Percentiles rank a stretch among this genome's conserved stretches.
These are phyloP conservation scores for Barbus barbus DNA, from an alignment of 2,113 vertebrate species.

Conservation along the genomic window DNA sequence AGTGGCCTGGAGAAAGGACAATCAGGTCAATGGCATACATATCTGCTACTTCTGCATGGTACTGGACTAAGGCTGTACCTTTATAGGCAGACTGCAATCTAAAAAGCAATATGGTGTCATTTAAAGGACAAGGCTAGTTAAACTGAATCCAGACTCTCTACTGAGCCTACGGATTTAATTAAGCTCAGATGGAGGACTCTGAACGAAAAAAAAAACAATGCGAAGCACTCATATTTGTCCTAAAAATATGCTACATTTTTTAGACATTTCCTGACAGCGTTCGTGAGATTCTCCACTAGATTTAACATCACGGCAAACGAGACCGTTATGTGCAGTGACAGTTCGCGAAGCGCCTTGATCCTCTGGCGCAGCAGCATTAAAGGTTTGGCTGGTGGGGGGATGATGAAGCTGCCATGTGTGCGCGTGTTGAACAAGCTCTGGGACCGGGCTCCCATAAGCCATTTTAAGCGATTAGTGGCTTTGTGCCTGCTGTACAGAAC, in stretches of 20 bases:
- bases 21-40: slow-evolving; percentile 23
- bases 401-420: slow-evolving; percentile 48
- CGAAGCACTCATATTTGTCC: background rate
- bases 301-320: background rate
- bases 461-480: slow-evolving; percentile 54
- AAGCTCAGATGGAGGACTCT: background rate
- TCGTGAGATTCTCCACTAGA: background rate
- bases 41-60: slow-evolving; percentile 12
- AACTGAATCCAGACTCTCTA: slow-evolving; percentile 5
- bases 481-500: slow-evolving; percentile 47
- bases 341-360: slow-evolving; percentile 30
- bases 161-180: slow-evolving; percentile 42
- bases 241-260: background rate
- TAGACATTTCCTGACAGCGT: background rate
- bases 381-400: slow-evolving; percentile 23
- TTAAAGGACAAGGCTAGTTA: background rate
- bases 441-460: slow-evolving; percentile 56
- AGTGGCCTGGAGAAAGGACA: background rate
- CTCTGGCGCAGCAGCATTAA: slow-evolving; percentile 35
- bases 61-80: too few species aligned
- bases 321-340: background rate
- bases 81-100: slow-evolving; percentile 3
- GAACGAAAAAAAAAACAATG: background rate
- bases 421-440: slow-evolving; percentile 55
- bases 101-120: slow-evolving; percentile 9